Base-by-base conservation (phyloP, 2,888 invertebrate species). In the Bugula neritina region DNA sequence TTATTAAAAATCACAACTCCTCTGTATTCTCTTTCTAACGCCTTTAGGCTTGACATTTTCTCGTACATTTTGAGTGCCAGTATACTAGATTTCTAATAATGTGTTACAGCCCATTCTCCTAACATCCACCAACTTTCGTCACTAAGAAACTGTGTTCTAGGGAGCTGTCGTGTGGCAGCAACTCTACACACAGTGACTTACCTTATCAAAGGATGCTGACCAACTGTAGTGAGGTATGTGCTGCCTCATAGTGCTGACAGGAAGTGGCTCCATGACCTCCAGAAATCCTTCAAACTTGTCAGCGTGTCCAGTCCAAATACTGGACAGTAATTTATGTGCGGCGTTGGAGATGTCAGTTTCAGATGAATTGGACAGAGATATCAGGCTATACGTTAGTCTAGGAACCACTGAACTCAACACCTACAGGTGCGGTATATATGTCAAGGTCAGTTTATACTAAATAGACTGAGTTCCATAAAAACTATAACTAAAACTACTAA, bases 231-330 rank as follows among this genome's bases (percentile, higher is more conserved):
- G 43, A 5, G 43, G 43, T 10, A 43, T 43, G 43, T 43, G 17
- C 43, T 43, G 43, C 5, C 17, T 43, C 43, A 43, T 17, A 17
- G 43, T 10, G 43, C n/a, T n/a, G n/a, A n/a, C n/a, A n/a, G 57
- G 57, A n/a, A 57, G 57, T n/a, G 63, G 63, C 29, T 63, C 63
- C 63, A 63, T 63, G 2, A 13, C 34, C 3, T 31, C 63, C 5
- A 63, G 2, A 2, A 63, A n/a, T 13, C 1, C 13, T 29, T 10
- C 17, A 31, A 63, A 63, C 29, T 13, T 27, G 31, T 31, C 27
- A 27, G 31, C 31, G 27, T 63, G 63, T 2, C 17, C n/a, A 63
- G 63, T 31, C 63, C 63, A 63, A 31, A 63, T 63, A 34, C n/a
- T 63, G n/a, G 21, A 31, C 27, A 63, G 63, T 13, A 63, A 31